These are phyloP conservation scores for Lapara coniferarum DNA, from an alignment of 2,888 invertebrate genomes.

Conservation along the genomic window DNA sequence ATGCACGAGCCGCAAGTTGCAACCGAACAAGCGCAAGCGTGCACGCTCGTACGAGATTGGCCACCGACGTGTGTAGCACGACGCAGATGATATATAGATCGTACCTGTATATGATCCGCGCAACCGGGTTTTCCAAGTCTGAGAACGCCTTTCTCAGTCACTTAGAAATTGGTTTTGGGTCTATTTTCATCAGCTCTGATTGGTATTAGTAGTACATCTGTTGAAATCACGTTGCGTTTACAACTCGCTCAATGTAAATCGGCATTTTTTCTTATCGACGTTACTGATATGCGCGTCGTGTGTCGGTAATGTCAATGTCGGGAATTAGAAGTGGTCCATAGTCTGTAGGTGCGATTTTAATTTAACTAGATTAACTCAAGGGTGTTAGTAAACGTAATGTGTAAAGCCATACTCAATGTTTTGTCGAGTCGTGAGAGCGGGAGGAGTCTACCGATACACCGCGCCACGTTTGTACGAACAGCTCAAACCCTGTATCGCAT, in stretches of 20 bases:
- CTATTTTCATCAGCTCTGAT: not conserved
- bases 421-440: not conserved
- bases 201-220: no score
- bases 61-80: no score
- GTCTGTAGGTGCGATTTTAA: not conserved
- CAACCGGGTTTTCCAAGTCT: not conserved
- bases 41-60: no score
- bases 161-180: not conserved
- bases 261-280: not conserved
- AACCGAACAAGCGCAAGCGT: no score
- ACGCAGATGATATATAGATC: not conserved
- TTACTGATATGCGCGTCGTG: not conserved
- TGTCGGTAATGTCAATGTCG: constrained; percentile 1
- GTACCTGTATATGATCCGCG: not conserved
- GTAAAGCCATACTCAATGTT: constrained; percentile 22
- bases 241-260: constrained; percentile 19
- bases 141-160: not conserved
- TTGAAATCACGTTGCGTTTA: not conserved
- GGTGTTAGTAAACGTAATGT: not conserved
- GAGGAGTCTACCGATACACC: no score
- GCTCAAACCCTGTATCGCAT: no score
- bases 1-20: no score
- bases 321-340: not conserved
- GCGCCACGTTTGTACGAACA: no score
- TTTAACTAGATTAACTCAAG: not conserved